These are phyloP conservation scores for Rhamnusium bicolor DNA, from an alignment of 2,888 invertebrate species.

Conservation along the genomic window DNA sequence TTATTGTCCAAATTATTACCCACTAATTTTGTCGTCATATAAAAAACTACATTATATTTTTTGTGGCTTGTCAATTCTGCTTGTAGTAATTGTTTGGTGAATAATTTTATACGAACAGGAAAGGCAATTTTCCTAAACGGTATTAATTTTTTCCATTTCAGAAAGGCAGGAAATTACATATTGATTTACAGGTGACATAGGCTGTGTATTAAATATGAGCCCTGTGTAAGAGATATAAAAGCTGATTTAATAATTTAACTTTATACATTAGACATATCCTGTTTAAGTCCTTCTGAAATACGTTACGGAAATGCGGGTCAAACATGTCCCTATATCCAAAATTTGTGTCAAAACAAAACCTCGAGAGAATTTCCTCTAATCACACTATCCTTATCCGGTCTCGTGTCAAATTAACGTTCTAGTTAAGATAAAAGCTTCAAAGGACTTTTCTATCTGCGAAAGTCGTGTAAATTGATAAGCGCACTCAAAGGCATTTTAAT, in stretches of 20 bases:
- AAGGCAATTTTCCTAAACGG: not conserved
- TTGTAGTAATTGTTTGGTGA: not conserved
- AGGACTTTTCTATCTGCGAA: constrained; percentile 5
- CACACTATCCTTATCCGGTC: constrained; percentile 2
- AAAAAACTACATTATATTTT: no score
- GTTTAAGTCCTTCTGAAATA: not conserved
- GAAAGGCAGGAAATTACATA: not conserved
- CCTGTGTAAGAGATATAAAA: not conserved
- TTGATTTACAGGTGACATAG: not conserved
- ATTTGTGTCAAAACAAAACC: constrained; percentile 9
- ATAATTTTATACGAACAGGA: not conserved
- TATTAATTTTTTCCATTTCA: not conserved
- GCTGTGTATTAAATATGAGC: not conserved
- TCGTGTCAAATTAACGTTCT: constrained; percentile 12
- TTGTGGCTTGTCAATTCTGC: no score
- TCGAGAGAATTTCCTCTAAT: constrained; percentile 8
- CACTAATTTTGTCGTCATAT: no score
- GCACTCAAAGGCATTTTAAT: constrained; percentile 8
- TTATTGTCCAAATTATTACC: no score
- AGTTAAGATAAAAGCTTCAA: not conserved
- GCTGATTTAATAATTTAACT: not conserved
- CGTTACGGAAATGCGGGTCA: not conserved
- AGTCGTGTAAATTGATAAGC: constrained; percentile 23
- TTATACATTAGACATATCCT: not conserved
- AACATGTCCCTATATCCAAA: not conserved